Evolutionary conservation across 2,113 vertebrate genomes (phyloP), one percentile per base, ranked within the genome.

Genomic region (Scalopus aquaticus): DNA sequence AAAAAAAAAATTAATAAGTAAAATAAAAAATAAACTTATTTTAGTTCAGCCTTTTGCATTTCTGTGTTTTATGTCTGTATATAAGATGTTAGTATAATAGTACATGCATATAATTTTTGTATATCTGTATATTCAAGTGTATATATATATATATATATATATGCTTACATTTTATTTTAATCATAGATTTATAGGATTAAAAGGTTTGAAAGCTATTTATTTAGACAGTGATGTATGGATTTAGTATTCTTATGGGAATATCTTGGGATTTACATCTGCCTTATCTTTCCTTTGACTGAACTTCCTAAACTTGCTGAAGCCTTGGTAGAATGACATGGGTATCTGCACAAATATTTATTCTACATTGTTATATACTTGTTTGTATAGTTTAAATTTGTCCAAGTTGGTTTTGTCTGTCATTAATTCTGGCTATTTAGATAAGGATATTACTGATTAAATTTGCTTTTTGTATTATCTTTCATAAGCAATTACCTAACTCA

Each of bases 151-250:
- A 51, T 6, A 44, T 44, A 74, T 49, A 88, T 74, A 4, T 22
- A 42, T 49, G 16, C 60, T 95, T 95, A 67, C 70, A 83, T 79
- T 44, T 80, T 73, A 37, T 90, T 89, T 85, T 80, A 70, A 19
- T 95, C 20, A 51, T 65, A 65, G n/a, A 32, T 60, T 0, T 7
- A 60, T 46, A 39, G 17, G 16, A 67, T 87, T 44, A 74, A 88
- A 92, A 93, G n/a, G 9, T 67, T 76, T 88, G 58, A n/a, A 80
- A 70, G 12, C 3, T 44, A 81, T 54, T 81, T 32, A 88, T 58
- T 88, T 65, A 81, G 30, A 89, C 13, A 64, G 28, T 82, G 39
- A 74, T 51, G 13, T 37, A 56, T 77, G 26, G 0, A 44, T 44
- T 93, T 44, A 32, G 39, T 39, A 28, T 76, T 88, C 5, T n/a